Evolutionary conservation across 2,797 vertebrate species (phyloP), one percentile per base, ranked within the genome.

Genomic region (Mus caroli): DNA sequence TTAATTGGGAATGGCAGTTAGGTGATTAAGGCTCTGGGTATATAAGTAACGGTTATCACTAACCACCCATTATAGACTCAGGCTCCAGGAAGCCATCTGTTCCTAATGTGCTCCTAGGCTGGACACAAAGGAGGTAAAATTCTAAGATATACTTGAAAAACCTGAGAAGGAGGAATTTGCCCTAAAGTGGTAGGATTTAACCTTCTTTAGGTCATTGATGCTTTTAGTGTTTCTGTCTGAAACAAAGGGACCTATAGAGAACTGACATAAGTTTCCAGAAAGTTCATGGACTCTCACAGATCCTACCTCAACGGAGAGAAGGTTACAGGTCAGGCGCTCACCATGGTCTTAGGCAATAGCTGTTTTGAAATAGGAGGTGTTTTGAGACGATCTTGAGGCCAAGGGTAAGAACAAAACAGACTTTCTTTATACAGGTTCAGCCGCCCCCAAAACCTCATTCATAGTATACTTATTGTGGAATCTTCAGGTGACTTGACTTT

Each of bases 381-480:
- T 88, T 79, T 71, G 52, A 69, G 50, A 90, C 28, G 20, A 96
- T 60, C 75, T 94, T 40, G 91, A 91, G 50, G 91, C 43, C 75
- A 82, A 43, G 13, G 17, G 78, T 40, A 90, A 89, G 91, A 90
- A 94, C 46, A 91, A 91, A 88, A 60, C 54, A 75, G 76, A 75
- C 37, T 95, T 88, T 91, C 77, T 90, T 92, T 88, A 76, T 83
- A 91, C 94, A 96, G 91, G 56, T 26, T 92, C 50, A 76, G 34
- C 19, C 76, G 5, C 78, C 46, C 43, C 2, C 22, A 52, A n/a
- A 86, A 12, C 43, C 31, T 28, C 17, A 12, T 24, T 85, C 34
- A 54, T 80, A 92, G 40, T 34, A 31, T 28, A 76, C 14, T 46
- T 64, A 52, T 43, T 3, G 1, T 31, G 31, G 62, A 46, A 71